Base-by-base conservation (phyloP, 2,888 invertebrate genomes). In the Tetranychus truncatus region DNA sequence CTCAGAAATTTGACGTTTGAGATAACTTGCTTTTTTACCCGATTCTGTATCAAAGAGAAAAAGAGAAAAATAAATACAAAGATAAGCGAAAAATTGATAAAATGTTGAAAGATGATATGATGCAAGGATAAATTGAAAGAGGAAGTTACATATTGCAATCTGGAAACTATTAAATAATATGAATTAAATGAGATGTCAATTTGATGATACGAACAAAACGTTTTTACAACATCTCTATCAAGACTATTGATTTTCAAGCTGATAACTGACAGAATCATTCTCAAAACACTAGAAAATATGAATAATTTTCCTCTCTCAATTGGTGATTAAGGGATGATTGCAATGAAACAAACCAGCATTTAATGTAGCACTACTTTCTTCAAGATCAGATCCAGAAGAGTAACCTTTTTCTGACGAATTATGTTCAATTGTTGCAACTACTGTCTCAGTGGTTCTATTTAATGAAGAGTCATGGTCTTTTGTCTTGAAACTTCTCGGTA, bases 381-480 rank as follows among this genome's bases (percentile, higher is more conserved):
- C 75, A 45, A 77, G 44, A 72, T 79, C 79, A 7, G 78, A 79
- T 74, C 78, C 79, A 8, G 78, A 78, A 20, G 78, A 77, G 73
- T 76, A 76, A 46, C 73, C 72, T 11, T 24, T n/a, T 55, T 77
- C 77, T 45, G 72, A 55, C 6, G 11, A 55, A 66, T 77, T 75
- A 55, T 20, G 34, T 34, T 72, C 75, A 1, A 73, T 71, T 34
- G 65, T 66, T 6, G 71, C 74, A 55, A 74, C 74, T 69, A 55
- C 74, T 45, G 65, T 67, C 21, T 75, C 72, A 11, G 44, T 45
- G 45, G n/a, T 72, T 24, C 6, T 66, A 8, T 69, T 69, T 18
- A 4, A 6, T 15, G 45, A 45, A 6, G 46, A 72, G 15, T 72
- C 72, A 20, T 1, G 15, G 9, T 69, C 55, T 73, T 45, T 73